phyloP scores from a whole-genome alignment of 2,797 vertebrate genomes.

The Anisognathus igniventris region DNA sequence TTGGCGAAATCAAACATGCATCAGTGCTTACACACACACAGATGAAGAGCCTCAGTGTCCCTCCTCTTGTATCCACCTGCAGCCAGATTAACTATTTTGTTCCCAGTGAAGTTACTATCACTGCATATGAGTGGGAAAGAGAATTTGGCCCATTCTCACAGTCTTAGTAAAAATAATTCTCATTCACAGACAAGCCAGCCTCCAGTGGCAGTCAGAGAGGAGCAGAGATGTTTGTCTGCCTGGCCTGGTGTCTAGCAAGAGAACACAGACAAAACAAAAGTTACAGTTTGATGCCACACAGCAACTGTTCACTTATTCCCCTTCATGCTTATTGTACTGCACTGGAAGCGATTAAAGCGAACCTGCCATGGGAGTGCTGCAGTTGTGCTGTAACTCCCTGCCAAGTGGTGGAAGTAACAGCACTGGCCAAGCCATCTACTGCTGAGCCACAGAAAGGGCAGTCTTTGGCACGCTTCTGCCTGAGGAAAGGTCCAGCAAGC shows the following conservation, averaged over 20 bases:
- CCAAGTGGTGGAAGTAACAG: not conserved
- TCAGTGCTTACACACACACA: not conserved
- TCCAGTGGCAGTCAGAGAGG: not conserved
- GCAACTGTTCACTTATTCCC: not conserved
- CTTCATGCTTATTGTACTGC: not conserved
- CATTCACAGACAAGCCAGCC: not conserved
- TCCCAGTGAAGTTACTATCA: not conserved
- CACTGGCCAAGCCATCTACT: not conserved
- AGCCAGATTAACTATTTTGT: not conserved
- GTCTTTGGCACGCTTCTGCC: not conserved
- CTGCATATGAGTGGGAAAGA: not conserved
- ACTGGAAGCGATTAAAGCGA: not conserved
- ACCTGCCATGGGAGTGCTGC: slow-evolving; percentile 24
- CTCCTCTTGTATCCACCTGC: not conserved
- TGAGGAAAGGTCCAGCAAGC: not conserved
- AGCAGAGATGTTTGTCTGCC: not conserved
- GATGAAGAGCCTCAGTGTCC: not conserved
- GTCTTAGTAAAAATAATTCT: not conserved
- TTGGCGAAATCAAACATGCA: not conserved
- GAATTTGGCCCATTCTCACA: not conserved
- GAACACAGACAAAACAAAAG: not conserved
- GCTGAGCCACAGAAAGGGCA: slow-evolving; percentile 43
- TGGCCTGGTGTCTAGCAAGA: not conserved
- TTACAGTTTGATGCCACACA: not conserved
- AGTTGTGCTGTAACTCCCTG: not conserved